phyloP scores from a whole-genome alignment of 2,113 vertebrate species.

The Hippolais icterina region DNA sequence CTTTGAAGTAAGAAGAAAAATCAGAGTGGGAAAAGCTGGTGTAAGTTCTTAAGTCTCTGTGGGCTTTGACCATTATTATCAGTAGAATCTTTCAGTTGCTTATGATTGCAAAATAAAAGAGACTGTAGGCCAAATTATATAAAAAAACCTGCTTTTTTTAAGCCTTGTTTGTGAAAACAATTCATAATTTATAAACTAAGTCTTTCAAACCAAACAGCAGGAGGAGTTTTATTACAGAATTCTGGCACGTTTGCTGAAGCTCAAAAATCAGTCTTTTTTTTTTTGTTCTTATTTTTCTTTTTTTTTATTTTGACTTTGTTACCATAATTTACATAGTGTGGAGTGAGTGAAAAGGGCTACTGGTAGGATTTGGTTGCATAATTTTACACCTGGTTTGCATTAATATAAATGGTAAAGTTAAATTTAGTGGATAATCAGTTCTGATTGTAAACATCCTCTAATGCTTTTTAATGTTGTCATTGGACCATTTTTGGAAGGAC shows the following conservation, averaged over 20 bases:
- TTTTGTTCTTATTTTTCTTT: not conserved
- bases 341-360: constrained; percentile 33
- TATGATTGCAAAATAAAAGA: constrained; percentile 1
- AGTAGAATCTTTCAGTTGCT: not conserved
- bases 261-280: not conserved
- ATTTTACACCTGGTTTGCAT: constrained; percentile 12
- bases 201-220: constrained; percentile 11
- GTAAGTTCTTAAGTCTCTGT: not conserved
- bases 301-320: not conserved
- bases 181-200: not conserved
- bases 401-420: constrained; percentile 1
- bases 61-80: not conserved
- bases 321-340: constrained; percentile 9
- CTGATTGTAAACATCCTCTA: not conserved
- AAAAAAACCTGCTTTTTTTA: not conserved
- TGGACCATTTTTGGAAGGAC: constrained; percentile 1
- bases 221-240: not conserved
- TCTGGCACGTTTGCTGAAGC: constrained; percentile 3
- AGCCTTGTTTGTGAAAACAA: not conserved
- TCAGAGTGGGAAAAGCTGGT: not conserved
- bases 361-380: not conserved
- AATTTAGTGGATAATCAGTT: not conserved
- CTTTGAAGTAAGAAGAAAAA: not conserved
- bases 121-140: not conserved
- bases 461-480: not conserved